Percentiles rank a stretch among this genome's conserved stretches.
phyloP scores from a whole-genome alignment of 92 coral and sea anemone species.

The Bergia puertoricense region DNA sequence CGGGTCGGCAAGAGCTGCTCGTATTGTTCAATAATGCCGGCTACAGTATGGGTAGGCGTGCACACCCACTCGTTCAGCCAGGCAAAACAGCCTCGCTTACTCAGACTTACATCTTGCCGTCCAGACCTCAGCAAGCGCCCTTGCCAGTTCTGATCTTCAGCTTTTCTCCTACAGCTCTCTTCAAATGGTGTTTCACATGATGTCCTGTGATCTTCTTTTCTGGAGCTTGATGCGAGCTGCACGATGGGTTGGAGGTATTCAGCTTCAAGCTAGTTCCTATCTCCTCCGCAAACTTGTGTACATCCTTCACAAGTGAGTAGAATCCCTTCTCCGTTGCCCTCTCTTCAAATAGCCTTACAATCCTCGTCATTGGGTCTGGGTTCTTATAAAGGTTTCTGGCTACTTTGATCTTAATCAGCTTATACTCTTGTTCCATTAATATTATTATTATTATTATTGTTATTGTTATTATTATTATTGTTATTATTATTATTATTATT shows the following conservation, averaged over 20 bases:
- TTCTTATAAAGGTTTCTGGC: constrained; percentile 4
- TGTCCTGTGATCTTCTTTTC: neutral
- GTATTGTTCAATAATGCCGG: too few relatives aligned
- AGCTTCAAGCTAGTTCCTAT: constrained; percentile 21
- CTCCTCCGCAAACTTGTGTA: constrained; percentile 9
- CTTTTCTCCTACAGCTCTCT: neutral
- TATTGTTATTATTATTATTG: too few relatives aligned
- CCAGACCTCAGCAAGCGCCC: neutral
- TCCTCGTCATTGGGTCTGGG: constrained; percentile 29
- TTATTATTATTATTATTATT: too few relatives aligned
- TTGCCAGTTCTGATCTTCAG: neutral
- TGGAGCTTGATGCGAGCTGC: neutral
- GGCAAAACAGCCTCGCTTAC: too few relatives aligned
- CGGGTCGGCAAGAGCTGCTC: too few relatives aligned
- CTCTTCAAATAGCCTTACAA: constrained; percentile 37
- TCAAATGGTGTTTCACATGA: neutral
- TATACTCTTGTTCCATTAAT: neutral
- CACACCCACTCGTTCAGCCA: too few relatives aligned
- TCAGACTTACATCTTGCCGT: too few relatives aligned
- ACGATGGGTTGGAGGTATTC: neutral
- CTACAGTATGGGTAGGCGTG: too few relatives aligned
- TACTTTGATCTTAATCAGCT: neutral
- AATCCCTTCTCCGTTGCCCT: constrained; percentile 33
- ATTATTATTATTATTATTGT: too few relatives aligned
- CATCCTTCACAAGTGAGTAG: constrained; percentile 38